phyloP scores from a whole-genome alignment of 2,797 vertebrate genomes.

The Malacoctenus gilli region DNA sequence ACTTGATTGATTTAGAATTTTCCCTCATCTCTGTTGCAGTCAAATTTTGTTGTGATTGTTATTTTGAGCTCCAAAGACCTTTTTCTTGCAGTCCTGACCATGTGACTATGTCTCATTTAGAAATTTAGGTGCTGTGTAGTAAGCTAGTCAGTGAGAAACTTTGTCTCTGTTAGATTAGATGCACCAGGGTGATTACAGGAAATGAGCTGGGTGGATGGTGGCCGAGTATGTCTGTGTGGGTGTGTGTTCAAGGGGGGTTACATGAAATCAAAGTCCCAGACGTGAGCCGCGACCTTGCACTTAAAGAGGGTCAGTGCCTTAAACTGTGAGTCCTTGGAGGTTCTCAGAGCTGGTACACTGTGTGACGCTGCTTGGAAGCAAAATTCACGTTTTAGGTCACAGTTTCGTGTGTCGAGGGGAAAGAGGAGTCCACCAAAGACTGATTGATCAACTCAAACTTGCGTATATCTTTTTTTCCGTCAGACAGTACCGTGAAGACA shows the following conservation, averaged over 20 bases:
- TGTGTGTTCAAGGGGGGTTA: not conserved
- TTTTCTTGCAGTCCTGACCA: too few relatives aligned
- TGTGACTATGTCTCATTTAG: not conserved
- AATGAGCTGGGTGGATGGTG: conserved; percentile 11
- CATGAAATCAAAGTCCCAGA: conserved; percentile 6
- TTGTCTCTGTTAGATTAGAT: conserved; percentile 31
- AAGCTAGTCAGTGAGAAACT: conserved; percentile 13
- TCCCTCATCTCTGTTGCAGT: too few relatives aligned
- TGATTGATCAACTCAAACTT: conserved; percentile 14
- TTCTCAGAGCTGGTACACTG: too few relatives aligned
- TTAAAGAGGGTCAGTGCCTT: conserved; percentile 4
- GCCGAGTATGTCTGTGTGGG: not conserved
- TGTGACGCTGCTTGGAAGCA: not conserved
- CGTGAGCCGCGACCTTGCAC: not conserved
- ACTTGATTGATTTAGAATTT: not conserved
- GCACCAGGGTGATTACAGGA: conserved; percentile 24
- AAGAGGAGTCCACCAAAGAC: too few relatives aligned
- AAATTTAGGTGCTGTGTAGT: not conserved
- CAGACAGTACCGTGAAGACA: not conserved
- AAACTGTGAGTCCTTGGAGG: too few relatives aligned
- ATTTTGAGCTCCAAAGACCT: too few relatives aligned
- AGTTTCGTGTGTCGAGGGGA: too few relatives aligned
- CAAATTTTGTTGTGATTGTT: too few relatives aligned
- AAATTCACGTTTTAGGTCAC: too few relatives aligned
- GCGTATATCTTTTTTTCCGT: too few relatives aligned